Evolutionary conservation across 2,113 vertebrate genomes (phyloP).

Genomic region (Acrocephalus arundinaceus): DNA sequence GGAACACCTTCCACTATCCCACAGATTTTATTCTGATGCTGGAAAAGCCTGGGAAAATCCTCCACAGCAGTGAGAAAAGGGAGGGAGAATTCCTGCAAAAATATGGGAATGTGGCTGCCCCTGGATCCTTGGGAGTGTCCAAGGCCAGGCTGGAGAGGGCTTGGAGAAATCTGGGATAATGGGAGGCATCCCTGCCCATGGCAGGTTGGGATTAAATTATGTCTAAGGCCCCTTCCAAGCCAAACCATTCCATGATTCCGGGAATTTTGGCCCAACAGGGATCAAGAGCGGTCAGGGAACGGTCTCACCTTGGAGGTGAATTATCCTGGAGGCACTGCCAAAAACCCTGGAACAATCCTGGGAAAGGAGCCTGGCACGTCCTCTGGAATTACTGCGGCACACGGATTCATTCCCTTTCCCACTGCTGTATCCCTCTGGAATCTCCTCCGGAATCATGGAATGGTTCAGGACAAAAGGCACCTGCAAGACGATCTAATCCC

Average conservation of each 20-base stretch:
- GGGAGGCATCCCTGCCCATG: neutral
- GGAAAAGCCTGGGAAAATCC: neutral
- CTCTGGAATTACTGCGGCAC: neutral
- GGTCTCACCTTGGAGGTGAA: neutral
- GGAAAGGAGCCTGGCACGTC: neutral
- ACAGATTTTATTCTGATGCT: neutral
- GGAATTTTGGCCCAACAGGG: neutral
- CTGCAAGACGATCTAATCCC: fast-evolving
- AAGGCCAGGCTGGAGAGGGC: neutral
- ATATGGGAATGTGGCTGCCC: neutral
- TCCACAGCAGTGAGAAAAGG: neutral
- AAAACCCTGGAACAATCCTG: neutral
- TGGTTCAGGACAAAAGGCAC: fast-evolving
- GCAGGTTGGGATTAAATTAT: neutral
- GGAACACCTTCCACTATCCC: neutral
- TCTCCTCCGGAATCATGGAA: fast-evolving
- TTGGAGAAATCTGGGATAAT: neutral
- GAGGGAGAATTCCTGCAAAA: neutral
- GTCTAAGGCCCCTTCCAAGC: neutral
- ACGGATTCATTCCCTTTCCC: neutral
- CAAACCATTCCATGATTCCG: neutral
- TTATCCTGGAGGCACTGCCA: neutral
- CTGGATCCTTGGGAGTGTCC: neutral
- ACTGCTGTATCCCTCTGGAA: neutral
- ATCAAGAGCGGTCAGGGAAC: neutral